Base-by-base conservation (phyloP, 2,888 invertebrate genomes). In the Harpalus rubripes region DNA sequence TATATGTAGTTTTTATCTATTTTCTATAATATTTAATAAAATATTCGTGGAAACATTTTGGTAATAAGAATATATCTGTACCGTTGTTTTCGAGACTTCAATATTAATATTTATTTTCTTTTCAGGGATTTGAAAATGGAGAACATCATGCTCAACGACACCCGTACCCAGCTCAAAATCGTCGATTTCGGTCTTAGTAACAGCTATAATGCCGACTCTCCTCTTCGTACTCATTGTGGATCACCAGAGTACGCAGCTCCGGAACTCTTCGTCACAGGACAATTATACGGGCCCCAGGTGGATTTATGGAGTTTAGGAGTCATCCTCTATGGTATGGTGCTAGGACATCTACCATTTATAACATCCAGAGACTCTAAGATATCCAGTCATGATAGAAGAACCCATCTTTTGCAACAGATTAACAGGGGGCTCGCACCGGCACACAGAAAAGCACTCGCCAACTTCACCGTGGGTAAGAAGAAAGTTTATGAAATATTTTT, bases 221-320 rank as follows among this genome's bases (percentile, higher is more conserved):
- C 93, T n/a, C 91, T 96, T 88, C 93, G 93, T 87, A 96, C 96
- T 0, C 95, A 95, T 88, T 96, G 96, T 90, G 96, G 96, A 72
- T 96, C 96, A 44, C 94, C 96, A 10, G 96, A 96, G 91, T 96
- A 96, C 90, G 96, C 96, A 1, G 96, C 96, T 61, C 96, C 96
- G 0, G 96, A 96, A 90, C 92, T 96, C 85, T 96, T 96, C 89
- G 92, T 94, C 16, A 93, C 94, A 88, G 94, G 94, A 44, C 93
- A 93, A 84, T 93, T 93, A 86, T 96, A 96, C 90, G 96, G 96
- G 63, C 94, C 95, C 7, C 95, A 95, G 91, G 95, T 96, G 72
- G 96, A 96, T 90, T 92, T 96, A 72, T 96, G 96, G 96, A 96
- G 96, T 91, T 92, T 95, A 95, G 96, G 96, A 52, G 94, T 96